These are phyloP conservation scores for Thecophora atra DNA, from an alignment of 2,888 invertebrate genomes.

Conservation along the genomic window DNA sequence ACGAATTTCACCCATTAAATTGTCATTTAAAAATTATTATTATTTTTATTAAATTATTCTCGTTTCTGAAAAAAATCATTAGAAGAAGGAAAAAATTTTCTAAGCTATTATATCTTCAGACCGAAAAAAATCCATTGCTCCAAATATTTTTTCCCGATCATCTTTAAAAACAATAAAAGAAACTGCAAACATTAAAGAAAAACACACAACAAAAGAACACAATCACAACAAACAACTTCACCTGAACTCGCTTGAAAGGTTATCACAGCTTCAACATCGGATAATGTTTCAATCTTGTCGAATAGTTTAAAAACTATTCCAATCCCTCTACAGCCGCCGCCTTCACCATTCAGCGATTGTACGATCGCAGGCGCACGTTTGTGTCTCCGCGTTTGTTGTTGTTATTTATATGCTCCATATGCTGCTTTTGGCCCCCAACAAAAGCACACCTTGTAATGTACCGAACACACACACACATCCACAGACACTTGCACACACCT, in stretches of 20 bases:
- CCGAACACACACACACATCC: constrained; percentile 47
- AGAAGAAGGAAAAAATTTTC: neutral
- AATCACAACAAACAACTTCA: constrained; percentile 40
- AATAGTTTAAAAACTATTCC: constrained; percentile 36
- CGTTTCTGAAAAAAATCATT: too few relatives aligned
- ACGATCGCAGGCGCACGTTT: constrained; percentile 29
- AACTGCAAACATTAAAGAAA: neutral
- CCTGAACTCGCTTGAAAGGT: constrained; percentile 52
- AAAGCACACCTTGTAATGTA: neutral
- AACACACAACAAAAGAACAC: neutral
- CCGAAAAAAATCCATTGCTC: neutral
- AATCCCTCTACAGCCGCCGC: neutral
- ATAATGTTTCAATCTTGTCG: constrained; percentile 65
- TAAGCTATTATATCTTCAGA: neutral
- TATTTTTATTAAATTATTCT: neutral
- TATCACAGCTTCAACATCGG: constrained; percentile 59
- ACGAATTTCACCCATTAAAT: too few relatives aligned
- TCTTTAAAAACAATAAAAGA: neutral
- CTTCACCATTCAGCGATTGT: neutral
- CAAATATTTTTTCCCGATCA: neutral
- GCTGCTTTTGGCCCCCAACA: constrained; percentile 37
- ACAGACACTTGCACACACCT: too few relatives aligned
- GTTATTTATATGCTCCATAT: constrained; percentile 29
- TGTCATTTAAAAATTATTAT: neutral
- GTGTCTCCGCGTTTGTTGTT: constrained; percentile 11